Evolutionary conservation across 2,888 invertebrate genomes (phyloP), one percentile per base, ranked within the genome.

Genomic region (Lutraria lutraria): DNA sequence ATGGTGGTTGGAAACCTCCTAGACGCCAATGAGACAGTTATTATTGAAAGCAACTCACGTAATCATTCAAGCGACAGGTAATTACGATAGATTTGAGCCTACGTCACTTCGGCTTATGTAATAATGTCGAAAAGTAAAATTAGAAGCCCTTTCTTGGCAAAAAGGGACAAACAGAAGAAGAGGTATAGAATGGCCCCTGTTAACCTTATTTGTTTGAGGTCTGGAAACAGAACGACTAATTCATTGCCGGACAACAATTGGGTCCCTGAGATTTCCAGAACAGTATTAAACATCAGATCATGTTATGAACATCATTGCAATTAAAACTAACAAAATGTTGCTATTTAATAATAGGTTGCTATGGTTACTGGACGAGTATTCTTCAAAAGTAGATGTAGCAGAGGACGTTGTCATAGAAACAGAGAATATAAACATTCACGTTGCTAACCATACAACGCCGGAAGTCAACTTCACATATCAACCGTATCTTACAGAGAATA

Each of bases 1-100:
- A 91, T 89, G 34, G 95, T 96, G 12, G 94, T 96, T 19, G 96
- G 96, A 86, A 96, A 96, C 87, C 91, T 96, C 12, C 92, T 95
- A 83, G 94, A 95, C 29, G 95, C 95, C 43, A 96, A 95, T 85
- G 94, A 94, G 19, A 94, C 94, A 15, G 94, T 95, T 3, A 91
- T 95, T n/a, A 87, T 94, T 13, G 92, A 94, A 52, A 95, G 95
- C 52, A 94, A 95, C 82, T 88, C 85, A 25, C 91, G 91, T 13
- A 94, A 94, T 76, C 93, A 94, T 21, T 95, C 95, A 2, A 94
- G 95, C 52, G 93, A 93, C 86, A 95, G 96, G 96, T 96, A 91
- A 84, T 12, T 21, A 79, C 72, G 15, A 3, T 52, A 43, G 52
- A n/a, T n/a, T n/a, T n/a, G 29, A 16, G 16, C 54, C 16, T 54